These are phyloP conservation scores for Pogonomyrmex californicus DNA, from an alignment of 1,140 invertebrate genomes.

Conservation along the genomic window DNA sequence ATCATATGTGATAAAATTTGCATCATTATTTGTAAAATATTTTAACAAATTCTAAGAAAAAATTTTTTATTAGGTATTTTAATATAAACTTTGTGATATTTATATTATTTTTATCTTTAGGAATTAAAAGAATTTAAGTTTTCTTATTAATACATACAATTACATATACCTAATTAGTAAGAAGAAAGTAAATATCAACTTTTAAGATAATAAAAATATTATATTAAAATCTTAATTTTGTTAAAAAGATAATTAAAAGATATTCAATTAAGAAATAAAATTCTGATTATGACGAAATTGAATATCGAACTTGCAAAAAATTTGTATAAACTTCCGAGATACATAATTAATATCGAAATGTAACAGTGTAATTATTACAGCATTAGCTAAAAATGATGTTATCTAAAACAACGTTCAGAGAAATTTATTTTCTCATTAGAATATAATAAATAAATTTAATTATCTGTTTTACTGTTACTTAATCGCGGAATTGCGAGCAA, in stretches of 20 bases:
- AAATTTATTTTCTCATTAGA: slow-evolving; percentile 14
- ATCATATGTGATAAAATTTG: neutral
- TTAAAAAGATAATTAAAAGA: neutral
- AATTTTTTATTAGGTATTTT: neutral
- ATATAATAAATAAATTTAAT: slow-evolving; percentile 48
- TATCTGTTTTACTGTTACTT: slow-evolving; percentile 37
- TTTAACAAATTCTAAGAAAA: neutral
- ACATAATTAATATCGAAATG: neutral
- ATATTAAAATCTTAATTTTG: neutral
- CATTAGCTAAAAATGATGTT: neutral
- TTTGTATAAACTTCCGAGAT: neutral
- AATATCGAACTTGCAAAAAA: neutral
- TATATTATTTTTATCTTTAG: too few relatives aligned
- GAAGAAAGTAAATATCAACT: neutral
- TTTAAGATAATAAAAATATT: neutral
- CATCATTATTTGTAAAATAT: neutral
- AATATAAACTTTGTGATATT: neutral
- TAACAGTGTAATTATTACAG: slow-evolving; percentile 10
- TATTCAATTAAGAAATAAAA: neutral
- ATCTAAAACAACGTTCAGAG: neutral
- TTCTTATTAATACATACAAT: neutral
- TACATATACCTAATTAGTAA: neutral
- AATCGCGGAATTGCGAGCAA: slow-evolving; percentile 31
- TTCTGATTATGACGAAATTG: neutral
- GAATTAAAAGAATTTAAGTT: neutral